Evolutionary conservation across 2,797 vertebrate species (phyloP), one percentile per base, ranked within the genome.

Genomic region (Morelia viridis): DNA sequence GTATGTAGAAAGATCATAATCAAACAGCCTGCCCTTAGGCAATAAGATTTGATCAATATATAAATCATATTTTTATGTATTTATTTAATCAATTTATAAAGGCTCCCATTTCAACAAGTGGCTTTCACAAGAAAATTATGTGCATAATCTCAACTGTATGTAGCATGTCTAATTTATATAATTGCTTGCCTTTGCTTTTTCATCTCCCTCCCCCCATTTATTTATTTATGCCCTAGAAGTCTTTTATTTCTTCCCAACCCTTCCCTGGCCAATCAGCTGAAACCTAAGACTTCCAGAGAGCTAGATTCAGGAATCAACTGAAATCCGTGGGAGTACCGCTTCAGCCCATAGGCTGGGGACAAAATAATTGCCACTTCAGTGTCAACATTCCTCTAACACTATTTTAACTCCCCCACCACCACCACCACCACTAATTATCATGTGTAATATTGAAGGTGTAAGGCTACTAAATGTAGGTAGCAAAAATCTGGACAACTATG

Each of bases 101-200:
- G 31, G 31, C 8, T 5, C n/a, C 68, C 15, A 71, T 71, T 35
- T 71, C 31, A 35, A 71, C 68, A 71, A 71, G 31, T 35, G 15
- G 60, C 76, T 89, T 8, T 84, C 56, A 64, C 61, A 64, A 4
- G 91, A 84, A 92, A 58, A 85, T 28, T 85, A 89, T 85, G 62
- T 60, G 57, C 19, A 46, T 41, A 24, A 91, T 87, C 35, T 76
- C 35, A 60, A 89, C 19, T 28, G 11, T 61, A 24, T 88, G 85
- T 60, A 85, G 50, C 24, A 24, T 89, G 31, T 31, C 80, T 85
- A 19, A 89, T 89, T 60, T 71, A 86, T 85, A 68, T 60, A 57
- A 89, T 85, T 46, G 61, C 50, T 89, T 61, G 28, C 28, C 35
- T 71, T 60, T 87, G 19, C 60, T 64, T 92, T 83, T 56, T 11